Conservation (phyloP, 2,797 vertebrate species). For the Microctenopoma stevenorrisi region DNA sequence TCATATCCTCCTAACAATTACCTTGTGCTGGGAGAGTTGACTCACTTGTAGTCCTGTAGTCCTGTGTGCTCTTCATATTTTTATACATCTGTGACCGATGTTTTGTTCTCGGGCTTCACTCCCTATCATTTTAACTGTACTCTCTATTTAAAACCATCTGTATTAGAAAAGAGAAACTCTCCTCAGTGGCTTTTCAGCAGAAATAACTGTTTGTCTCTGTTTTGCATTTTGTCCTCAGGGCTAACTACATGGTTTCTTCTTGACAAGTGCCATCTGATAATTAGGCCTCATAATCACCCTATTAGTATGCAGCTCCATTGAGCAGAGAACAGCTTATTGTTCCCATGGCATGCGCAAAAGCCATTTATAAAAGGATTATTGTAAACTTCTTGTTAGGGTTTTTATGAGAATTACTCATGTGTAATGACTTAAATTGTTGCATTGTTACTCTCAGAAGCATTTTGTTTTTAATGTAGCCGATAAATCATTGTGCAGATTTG, state of each 20-base stretch:
- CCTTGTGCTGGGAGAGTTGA: conserved; percentile 12
- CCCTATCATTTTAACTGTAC: conserved; percentile 4
- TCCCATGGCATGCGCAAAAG: conserved; percentile 52
- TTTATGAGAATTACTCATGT: conserved; percentile 56
- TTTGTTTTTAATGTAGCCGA: conserved; percentile 35
- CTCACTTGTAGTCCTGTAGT: neutral
- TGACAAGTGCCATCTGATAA: conserved; percentile 81
- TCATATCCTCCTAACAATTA: conserved; percentile 55
- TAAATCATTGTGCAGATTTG: neutral
- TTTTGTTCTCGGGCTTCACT: conserved; percentile 30
- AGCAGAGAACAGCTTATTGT: conserved; percentile 68
- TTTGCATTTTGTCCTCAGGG: conserved; percentile 71
- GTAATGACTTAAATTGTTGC: conserved; percentile 45
- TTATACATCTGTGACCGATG: conserved; percentile 1
- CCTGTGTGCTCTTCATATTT: conserved; percentile 7
- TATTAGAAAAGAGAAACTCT: conserved; percentile 10
- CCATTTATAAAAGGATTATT: conserved; percentile 67
- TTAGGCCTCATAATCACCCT: conserved; percentile 77
- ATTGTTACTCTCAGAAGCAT: conserved; percentile 47
- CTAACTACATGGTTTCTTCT: conserved; percentile 64
- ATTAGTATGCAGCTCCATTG: conserved; percentile 80
- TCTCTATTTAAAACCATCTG: conserved; percentile 22
- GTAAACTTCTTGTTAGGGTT: conserved; percentile 57
- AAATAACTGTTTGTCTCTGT: conserved; percentile 73
- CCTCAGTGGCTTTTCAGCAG: conserved; percentile 40